A percentile compares a stretch with the other conserved stretches of the same genome.
Conservation (phyloP, 2,797 vertebrate genomes). For the Sternotherus odoratus region DNA sequence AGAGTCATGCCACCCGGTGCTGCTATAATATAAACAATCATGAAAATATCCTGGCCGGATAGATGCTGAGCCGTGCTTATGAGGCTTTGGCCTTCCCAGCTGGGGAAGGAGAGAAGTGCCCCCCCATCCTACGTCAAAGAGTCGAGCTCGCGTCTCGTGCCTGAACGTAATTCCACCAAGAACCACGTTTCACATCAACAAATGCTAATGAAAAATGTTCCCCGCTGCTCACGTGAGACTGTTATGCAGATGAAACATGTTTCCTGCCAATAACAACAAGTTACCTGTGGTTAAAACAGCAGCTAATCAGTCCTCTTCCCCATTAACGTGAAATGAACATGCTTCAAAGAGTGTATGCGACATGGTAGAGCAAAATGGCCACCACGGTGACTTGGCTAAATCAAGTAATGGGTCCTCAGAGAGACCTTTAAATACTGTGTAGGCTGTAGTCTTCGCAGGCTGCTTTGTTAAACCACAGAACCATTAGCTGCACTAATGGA, state of each 20-base stretch:
- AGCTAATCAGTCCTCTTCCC: slow-evolving; percentile 70
- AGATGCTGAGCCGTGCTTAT: not conserved
- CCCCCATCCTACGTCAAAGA: not conserved
- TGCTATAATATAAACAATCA: not conserved
- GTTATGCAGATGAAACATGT: slow-evolving; percentile 73
- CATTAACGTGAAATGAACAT: slow-evolving; percentile 58
- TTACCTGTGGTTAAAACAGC: slow-evolving; percentile 74
- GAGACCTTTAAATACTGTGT: accelerated
- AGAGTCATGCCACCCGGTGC: not conserved
- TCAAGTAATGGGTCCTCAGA: not conserved
- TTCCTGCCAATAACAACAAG: slow-evolving; percentile 69
- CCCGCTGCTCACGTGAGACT: slow-evolving; percentile 65
- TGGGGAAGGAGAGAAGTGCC: slow-evolving; percentile 13
- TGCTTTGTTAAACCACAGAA: not conserved
- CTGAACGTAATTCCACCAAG: slow-evolving; percentile 43
- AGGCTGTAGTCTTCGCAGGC: not conserved
- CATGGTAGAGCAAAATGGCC: slow-evolving; percentile 17
- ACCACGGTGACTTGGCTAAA: not conserved
- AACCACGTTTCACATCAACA: slow-evolving; percentile 64
- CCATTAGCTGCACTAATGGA: not conserved
- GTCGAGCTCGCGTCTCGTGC: slow-evolving; percentile 10
- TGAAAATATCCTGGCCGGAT: not conserved
- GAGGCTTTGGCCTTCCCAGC: not conserved
- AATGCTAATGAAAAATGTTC: slow-evolving; percentile 67
- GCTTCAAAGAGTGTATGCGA: slow-evolving; percentile 12